phyloP scores from a whole-genome alignment of 2,888 invertebrate genomes.

The Tillus elongatus region DNA sequence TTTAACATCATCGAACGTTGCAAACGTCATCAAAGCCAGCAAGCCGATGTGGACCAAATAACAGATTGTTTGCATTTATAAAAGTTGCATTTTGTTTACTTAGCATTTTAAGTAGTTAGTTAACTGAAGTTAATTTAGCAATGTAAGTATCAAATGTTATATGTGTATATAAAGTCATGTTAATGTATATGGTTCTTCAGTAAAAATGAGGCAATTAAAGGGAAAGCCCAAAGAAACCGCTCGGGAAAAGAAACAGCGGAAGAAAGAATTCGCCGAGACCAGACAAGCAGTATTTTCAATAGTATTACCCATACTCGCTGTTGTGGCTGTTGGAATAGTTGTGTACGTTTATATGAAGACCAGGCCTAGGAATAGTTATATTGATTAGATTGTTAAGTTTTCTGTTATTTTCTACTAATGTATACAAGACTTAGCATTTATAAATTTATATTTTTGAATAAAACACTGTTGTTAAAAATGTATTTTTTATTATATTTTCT shows the following conservation, averaged over 20 bases:
- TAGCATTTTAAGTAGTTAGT: too few relatives aligned
- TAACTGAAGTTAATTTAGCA: too few relatives aligned
- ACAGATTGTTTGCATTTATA: too few relatives aligned
- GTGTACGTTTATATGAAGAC: slow-evolving; percentile 74
- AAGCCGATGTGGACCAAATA: too few relatives aligned
- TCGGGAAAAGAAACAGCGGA: slow-evolving; percentile 74
- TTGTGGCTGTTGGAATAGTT: slow-evolving; percentile 61
- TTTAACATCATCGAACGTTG: too few relatives aligned
- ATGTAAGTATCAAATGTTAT: too few relatives aligned
- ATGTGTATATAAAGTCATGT: too few relatives aligned
- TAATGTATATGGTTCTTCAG: too few relatives aligned
- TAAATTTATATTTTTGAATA: too few relatives aligned
- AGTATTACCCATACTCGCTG: slow-evolving; percentile 63
- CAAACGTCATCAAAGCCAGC: too few relatives aligned
- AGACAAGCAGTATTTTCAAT: slow-evolving; percentile 70
- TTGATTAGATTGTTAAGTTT: slow-evolving; percentile 21
- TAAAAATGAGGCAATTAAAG: slow-evolving; percentile 60
- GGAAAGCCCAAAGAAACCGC: slow-evolving; percentile 75
- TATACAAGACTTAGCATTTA: too few relatives aligned
- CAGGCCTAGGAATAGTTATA: slow-evolving; percentile 46
- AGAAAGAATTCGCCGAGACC: slow-evolving; percentile 71
- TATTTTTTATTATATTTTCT: slow-evolving; percentile 22
- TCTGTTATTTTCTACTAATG: slow-evolving; percentile 7
- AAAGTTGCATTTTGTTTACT: too few relatives aligned
- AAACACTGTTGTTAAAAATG: slow-evolving; percentile 15